Percentiles rank a stretch among this genome's conserved stretches.
phyloP scores from a whole-genome alignment of 2,797 vertebrate species.

The Euthynnus affinis region DNA sequence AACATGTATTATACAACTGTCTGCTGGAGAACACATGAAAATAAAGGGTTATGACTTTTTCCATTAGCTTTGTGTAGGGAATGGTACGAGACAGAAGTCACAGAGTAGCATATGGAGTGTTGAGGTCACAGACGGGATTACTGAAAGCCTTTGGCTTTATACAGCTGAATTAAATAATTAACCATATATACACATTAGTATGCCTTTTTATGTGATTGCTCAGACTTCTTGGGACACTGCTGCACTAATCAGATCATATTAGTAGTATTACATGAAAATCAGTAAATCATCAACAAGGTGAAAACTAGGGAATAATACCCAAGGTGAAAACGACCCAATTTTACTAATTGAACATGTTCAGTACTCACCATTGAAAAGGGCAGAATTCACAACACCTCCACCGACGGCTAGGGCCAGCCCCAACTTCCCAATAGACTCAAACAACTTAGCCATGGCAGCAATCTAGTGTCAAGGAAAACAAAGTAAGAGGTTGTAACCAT shows the following conservation, averaged over 20 bases:
- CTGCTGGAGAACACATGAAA: too few relatives aligned
- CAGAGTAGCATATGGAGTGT: too few relatives aligned
- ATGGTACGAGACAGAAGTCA: too few relatives aligned
- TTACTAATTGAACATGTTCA: neutral
- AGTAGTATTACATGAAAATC: too few relatives aligned
- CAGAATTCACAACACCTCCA: constrained; percentile 95
- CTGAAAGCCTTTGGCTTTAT: too few relatives aligned
- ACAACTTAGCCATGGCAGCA: constrained; percentile 89
- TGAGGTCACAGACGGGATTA: too few relatives aligned
- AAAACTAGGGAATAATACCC: neutral
- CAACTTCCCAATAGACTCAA: constrained; percentile 95
- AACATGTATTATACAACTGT: too few relatives aligned
- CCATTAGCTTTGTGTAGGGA: too few relatives aligned
- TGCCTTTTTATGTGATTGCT: too few relatives aligned
- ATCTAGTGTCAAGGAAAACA: constrained; percentile 21
- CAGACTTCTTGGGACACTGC: neutral
- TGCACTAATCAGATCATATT: neutral
- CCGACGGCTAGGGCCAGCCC: constrained; percentile 93
- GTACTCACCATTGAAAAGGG: constrained; percentile 94
- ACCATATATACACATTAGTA: too few relatives aligned
- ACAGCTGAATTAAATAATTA: neutral
- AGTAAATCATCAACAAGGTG: neutral
- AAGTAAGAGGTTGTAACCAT: neutral
- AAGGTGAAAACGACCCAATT: too few relatives aligned
- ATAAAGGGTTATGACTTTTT: too few relatives aligned